phyloP scores from a whole-genome alignment of 2,797 vertebrate species.

The Fistularia tabacaria region DNA sequence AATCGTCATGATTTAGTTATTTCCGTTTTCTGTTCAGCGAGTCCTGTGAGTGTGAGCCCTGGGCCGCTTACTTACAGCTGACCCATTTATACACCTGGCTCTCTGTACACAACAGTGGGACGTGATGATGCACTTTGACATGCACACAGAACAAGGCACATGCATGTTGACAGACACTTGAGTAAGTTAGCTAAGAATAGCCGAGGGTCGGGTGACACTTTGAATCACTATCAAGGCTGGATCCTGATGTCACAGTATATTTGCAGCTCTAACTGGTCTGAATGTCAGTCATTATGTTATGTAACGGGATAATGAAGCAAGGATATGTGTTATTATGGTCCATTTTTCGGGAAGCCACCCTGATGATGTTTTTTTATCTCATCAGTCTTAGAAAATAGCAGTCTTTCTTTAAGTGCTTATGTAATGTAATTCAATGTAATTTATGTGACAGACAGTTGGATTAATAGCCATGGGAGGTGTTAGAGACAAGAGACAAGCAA shows the following conservation, averaged over 20 bases:
- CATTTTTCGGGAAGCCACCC: constrained; percentile 1
- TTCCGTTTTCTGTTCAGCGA: constrained; percentile 18
- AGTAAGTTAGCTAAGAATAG: constrained; percentile 26
- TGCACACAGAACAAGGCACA: constrained; percentile 6
- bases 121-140: constrained; percentile 26
- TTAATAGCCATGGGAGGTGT: constrained; percentile 24
- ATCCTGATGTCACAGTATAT: constrained; percentile 11
- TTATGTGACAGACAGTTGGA: constrained; percentile 42
- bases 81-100: constrained; percentile 66
- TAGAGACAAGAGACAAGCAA: constrained; percentile 24
- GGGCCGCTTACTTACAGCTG: constrained; percentile 51
- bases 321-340: constrained; percentile 1
- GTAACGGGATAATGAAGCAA: constrained; percentile 4
- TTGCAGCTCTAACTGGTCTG: constrained; percentile 1
- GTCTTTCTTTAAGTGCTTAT: constrained; percentile 16
- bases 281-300: constrained; percentile 13
- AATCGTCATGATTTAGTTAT: constrained; percentile 9
- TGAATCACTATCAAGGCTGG: constrained; percentile 35
- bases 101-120: constrained; percentile 16
- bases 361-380: not conserved
- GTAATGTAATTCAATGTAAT: constrained; percentile 22
- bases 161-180: constrained; percentile 18
- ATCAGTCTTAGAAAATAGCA: no score
- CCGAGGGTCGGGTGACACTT: constrained; percentile 10
- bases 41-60: not conserved